Evolutionary conservation across 1,140 invertebrate genomes (phyloP).

Genomic region (Pentalonia nigronervosa): DNA sequence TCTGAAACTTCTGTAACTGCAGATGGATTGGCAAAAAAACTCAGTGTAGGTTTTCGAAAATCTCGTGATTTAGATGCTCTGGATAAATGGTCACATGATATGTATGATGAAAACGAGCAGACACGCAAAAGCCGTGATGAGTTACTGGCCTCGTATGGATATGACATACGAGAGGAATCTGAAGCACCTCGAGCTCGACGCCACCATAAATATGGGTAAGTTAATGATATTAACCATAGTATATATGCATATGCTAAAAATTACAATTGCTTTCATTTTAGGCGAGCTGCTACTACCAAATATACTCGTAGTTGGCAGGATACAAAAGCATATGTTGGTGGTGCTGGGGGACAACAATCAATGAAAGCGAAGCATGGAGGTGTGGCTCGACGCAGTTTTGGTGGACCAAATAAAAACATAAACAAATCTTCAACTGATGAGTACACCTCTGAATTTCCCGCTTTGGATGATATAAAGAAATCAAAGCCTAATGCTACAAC

Average conservation of each 20-base stretch:
- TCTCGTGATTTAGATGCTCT: constrained; percentile 2
- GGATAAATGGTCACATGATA: constrained; percentile 31
- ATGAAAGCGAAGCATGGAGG: background rate
- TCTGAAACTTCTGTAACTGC: background rate
- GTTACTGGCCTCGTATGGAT: constrained; percentile 34
- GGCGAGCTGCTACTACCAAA: constrained; percentile 8
- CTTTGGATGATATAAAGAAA: background rate
- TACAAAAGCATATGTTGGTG: constrained; percentile 20
- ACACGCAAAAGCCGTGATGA: constrained; percentile 27
- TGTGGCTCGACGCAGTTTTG: background rate
- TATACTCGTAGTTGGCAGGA: constrained; percentile 53
- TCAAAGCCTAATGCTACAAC: background rate
- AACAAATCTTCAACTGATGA: background rate
- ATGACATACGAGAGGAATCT: constrained; percentile 33
- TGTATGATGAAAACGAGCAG: constrained; percentile 40
- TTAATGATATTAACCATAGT: background rate
- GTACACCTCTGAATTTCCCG: constrained; percentile 9
- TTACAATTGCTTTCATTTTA: constrained; percentile 27
- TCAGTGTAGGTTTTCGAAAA: background rate
- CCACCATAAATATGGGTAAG: constrained; percentile 53
- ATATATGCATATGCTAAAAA: background rate
- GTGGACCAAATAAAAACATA: background rate
- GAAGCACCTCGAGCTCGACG: constrained; percentile 31
- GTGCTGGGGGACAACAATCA: background rate
- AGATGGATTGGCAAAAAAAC: background rate